These are phyloP conservation scores for Priocnemis perturbator DNA, from an alignment of 2,888 invertebrate species.

Conservation along the genomic window DNA sequence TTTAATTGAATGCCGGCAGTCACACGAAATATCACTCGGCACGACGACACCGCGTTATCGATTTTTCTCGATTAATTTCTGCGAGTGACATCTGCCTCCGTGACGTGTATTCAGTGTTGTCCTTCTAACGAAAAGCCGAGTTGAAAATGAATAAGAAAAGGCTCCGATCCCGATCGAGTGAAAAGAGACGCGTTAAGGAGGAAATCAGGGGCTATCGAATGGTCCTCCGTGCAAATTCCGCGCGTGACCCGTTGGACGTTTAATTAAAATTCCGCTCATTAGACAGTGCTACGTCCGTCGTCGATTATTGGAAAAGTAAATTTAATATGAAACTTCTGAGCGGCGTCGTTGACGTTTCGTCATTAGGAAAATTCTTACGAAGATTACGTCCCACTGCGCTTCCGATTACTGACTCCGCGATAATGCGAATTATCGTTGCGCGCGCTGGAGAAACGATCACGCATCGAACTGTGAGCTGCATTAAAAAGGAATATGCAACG, in stretches of 20 bases:
- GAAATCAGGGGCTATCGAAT: not conserved
- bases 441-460: not conserved
- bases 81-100: slow-evolving; percentile 32
- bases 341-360: not conserved
- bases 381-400: not conserved
- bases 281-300: slow-evolving; percentile 42
- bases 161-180: not conserved
- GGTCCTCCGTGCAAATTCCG: slow-evolving; percentile 25
- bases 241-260: slow-evolving; percentile 35
- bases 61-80: slow-evolving; percentile 49
- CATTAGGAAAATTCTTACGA: not conserved
- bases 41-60: slow-evolving; percentile 32
- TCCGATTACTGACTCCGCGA: not conserved
- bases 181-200: not conserved
- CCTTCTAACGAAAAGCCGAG: slow-evolving; percentile 4
- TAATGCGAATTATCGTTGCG: not conserved
- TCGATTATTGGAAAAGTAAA: slow-evolving; percentile 44
- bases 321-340: slow-evolving; percentile 22
- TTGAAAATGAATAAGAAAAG: not conserved
- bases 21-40: slow-evolving; percentile 46
- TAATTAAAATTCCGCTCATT: slow-evolving; percentile 54
- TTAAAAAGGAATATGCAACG: too few relatives aligned
- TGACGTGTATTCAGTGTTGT: slow-evolving; percentile 2
- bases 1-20: slow-evolving; percentile 58
- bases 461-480: too few relatives aligned